phyloP scores from a whole-genome alignment of 2,888 invertebrate species.

The Phrixothrix hirtus region DNA sequence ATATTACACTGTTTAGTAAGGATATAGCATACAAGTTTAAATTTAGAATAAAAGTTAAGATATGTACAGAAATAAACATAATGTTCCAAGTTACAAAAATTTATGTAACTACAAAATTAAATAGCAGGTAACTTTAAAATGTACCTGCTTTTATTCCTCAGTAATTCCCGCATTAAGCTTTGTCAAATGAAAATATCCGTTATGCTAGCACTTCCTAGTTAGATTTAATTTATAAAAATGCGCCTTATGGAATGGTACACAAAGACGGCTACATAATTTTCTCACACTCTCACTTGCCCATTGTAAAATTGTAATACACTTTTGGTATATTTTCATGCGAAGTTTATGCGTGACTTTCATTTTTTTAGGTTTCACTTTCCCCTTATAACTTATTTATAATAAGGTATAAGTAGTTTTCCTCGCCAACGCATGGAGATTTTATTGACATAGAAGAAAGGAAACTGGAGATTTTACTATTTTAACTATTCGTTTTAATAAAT shows the following conservation, averaged over 20 bases:
- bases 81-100: too few relatives aligned
- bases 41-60: too few relatives aligned
- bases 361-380: constrained; percentile 35
- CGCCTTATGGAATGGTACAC: constrained; percentile 12
- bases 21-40: too few relatives aligned
- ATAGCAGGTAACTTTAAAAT: neutral
- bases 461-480: too few relatives aligned
- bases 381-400: constrained; percentile 22
- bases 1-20: too few relatives aligned
- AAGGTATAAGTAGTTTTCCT: too few relatives aligned
- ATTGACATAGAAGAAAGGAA: too few relatives aligned
- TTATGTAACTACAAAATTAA: neutral
- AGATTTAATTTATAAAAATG: constrained; percentile 10
- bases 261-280: constrained; percentile 16
- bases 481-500: too few relatives aligned
- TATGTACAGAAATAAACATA: too few relatives aligned
- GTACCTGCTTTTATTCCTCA: constrained; percentile 7
- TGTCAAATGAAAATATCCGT: constrained; percentile 15
- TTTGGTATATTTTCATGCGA: constrained; percentile 35
- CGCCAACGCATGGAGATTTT: too few relatives aligned
- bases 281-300: constrained; percentile 33
- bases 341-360: constrained; percentile 36
- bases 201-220: constrained; percentile 18
- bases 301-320: constrained; percentile 22
- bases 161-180: constrained; percentile 17